These are phyloP conservation scores for Dendronephthya gigantea DNA, from an alignment of 64 coral and sea anemone species.

Conservation along the genomic window DNA sequence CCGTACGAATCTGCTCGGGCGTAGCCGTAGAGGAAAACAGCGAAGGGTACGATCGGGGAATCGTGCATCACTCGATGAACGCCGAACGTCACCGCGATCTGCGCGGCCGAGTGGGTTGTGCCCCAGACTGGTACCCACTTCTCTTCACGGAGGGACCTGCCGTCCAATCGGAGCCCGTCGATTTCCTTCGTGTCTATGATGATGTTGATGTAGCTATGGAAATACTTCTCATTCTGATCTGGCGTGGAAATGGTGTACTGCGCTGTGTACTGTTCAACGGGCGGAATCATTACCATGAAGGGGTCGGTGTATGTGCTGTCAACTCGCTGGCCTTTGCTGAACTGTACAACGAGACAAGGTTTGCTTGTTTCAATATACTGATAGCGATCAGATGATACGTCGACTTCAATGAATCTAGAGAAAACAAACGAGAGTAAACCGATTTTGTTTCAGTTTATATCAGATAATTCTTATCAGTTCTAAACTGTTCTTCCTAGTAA, in stretches of 20 bases:
- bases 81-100: background rate
- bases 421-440: background rate
- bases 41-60: background rate
- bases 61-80: constrained; percentile 10
- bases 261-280: constrained; percentile 27
- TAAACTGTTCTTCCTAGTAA: no score
- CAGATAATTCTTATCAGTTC: no score
- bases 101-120: background rate
- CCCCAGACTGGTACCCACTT: constrained; percentile 18
- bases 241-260: constrained; percentile 37
- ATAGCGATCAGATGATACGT: background rate
- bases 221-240: constrained; percentile 15
- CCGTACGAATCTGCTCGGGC: background rate
- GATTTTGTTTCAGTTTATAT: background rate
- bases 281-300: constrained; percentile 52
- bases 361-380: constrained; percentile 23
- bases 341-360: constrained; percentile 48
- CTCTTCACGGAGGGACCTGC: background rate
- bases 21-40: background rate
- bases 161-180: constrained; percentile 10
- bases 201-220: constrained; percentile 31
- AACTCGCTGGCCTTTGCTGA: constrained; percentile 26
- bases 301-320: constrained; percentile 16
- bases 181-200: constrained; percentile 23
- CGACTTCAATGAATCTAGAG: background rate